Evolutionary conservation across 2,113 vertebrate genomes (phyloP).

Genomic region (Bagarius yarrelli): DNA sequence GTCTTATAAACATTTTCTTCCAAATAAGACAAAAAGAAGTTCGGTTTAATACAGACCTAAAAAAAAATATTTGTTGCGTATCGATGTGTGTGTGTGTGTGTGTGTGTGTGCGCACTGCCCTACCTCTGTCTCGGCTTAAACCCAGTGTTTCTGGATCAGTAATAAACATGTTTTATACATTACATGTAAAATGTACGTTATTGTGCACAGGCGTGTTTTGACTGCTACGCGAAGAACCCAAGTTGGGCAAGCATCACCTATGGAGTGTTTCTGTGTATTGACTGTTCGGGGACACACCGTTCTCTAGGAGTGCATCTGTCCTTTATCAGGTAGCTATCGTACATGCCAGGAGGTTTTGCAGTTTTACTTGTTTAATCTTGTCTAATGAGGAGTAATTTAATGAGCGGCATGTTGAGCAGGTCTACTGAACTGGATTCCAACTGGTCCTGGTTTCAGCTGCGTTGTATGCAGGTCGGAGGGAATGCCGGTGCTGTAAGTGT

Average conservation of each 20-base stretch:
- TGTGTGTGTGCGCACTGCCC: no score
- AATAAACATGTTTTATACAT: neutral
- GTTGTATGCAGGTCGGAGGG: conserved; percentile 96
- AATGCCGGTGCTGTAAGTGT: conserved; percentile 87
- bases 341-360: neutral
- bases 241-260: conserved; percentile 98
- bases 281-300: conserved; percentile 90
- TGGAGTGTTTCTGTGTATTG: conserved; percentile 94
- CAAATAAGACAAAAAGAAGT: no score
- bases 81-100: no score
- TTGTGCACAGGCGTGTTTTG: conserved; percentile 83
- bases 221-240: conserved; percentile 91
- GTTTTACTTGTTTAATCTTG: neutral
- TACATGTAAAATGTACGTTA: neutral
- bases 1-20: no score
- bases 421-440: conserved; percentile 96
- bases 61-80: no score
- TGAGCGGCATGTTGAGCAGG: conserved; percentile 63
- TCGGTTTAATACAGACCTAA: no score
- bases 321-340: conserved; percentile 82
- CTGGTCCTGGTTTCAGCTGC: conserved; percentile 97
- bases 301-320: conserved; percentile 93
- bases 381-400: neutral
- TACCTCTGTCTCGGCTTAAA: no score
- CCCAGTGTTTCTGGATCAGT: no score